phyloP scores from a whole-genome alignment of 2,797 vertebrate species.

The Lutjanus campechanus region DNA sequence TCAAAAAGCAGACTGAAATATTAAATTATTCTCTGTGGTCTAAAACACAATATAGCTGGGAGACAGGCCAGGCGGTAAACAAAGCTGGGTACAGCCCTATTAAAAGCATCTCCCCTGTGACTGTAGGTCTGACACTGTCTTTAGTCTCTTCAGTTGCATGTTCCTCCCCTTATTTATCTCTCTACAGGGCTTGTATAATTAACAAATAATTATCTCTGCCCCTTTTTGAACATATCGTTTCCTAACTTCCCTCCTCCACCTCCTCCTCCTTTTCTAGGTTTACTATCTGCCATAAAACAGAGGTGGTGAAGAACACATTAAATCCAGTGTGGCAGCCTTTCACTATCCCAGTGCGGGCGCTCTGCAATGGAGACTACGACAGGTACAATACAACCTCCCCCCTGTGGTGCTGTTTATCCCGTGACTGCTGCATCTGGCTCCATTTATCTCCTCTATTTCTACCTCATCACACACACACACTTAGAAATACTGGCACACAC shows the following conservation, averaged over 20 bases:
- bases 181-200: constrained; percentile 29
- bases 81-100: constrained; percentile 41
- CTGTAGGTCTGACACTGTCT: constrained; percentile 36
- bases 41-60: constrained; percentile 48
- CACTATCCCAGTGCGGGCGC: constrained; percentile 90
- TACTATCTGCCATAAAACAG: constrained; percentile 96
- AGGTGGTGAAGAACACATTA: constrained; percentile 93
- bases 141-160: constrained; percentile 12
- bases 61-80: constrained; percentile 50
- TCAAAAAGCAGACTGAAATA: constrained; percentile 50
- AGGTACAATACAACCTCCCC: constrained; percentile 79
- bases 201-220: constrained; percentile 37
- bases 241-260: constrained; percentile 20
- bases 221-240: constrained; percentile 34
- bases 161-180: constrained; percentile 36
- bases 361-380: constrained; percentile 94
- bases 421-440: background rate
- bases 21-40: constrained; percentile 57
- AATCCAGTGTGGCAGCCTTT: constrained; percentile 93
- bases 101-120: constrained; percentile 42
- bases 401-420: constrained; percentile 3
- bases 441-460: constrained; percentile 5
- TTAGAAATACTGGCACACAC: constrained; percentile 1
- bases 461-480: constrained; percentile 16
- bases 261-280: constrained; percentile 81